Percentiles rank a stretch among this genome's conserved stretches.
Evolutionary conservation across 2,797 vertebrate species (phyloP).

Genomic region (Alcedo atthis): DNA sequence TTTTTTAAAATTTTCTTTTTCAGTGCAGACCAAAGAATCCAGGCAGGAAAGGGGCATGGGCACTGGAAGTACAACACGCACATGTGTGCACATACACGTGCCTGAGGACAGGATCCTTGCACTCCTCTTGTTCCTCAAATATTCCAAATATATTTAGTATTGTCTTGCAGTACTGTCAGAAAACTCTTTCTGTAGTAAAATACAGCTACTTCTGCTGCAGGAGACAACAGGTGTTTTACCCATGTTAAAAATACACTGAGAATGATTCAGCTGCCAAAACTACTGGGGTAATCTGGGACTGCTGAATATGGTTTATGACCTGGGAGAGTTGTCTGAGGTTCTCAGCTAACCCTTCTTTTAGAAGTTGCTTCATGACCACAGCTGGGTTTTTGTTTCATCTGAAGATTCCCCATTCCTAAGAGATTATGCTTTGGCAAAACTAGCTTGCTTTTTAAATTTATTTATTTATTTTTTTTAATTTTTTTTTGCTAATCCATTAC

Average conservation of each 20-base stretch:
- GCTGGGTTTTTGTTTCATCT: neutral
- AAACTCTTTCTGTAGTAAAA: neutral
- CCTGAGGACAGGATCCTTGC: neutral
- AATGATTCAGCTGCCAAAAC: constrained; percentile 3
- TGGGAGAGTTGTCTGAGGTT: neutral
- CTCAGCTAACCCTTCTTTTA: neutral
- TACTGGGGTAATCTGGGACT: neutral
- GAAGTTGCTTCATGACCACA: neutral
- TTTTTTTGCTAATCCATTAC: neutral
- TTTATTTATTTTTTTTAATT: neutral
- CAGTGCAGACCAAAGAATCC: neutral
- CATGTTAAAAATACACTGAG: neutral
- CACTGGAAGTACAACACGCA: neutral
- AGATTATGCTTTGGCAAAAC: neutral
- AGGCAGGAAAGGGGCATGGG: neutral
- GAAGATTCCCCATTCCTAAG: neutral
- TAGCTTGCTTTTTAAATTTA: neutral
- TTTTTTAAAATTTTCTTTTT: neutral
- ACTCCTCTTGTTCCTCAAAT: neutral
- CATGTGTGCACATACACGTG: neutral
- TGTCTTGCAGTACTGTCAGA: neutral
- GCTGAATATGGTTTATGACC: neutral
- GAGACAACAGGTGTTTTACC: neutral
- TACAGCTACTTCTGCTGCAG: neutral
- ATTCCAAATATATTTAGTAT: neutral